Evolutionary conservation across 2,113 vertebrate species (phyloP).

Genomic region (Varanus komodoensis): DNA sequence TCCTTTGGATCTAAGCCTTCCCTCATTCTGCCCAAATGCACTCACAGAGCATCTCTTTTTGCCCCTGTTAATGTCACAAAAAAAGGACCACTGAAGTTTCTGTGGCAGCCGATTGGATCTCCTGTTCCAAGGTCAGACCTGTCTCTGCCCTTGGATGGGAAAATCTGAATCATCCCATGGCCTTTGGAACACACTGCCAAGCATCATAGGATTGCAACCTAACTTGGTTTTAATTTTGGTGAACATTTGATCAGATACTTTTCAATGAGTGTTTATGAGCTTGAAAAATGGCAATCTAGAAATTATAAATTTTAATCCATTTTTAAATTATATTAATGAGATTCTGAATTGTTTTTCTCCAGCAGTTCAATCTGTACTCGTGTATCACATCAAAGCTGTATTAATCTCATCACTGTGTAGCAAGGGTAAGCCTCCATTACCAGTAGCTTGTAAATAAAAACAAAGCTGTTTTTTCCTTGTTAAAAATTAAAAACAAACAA

Average conservation of each 20-base stretch:
- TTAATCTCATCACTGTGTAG: neutral
- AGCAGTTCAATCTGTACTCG: neutral
- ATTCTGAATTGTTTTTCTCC: neutral
- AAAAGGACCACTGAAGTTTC: neutral
- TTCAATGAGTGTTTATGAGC: neutral
- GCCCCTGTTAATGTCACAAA: neutral
- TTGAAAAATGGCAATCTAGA: too few species aligned
- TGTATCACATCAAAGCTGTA: neutral
- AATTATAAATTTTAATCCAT: neutral
- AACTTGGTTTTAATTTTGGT: neutral
- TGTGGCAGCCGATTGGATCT: neutral
- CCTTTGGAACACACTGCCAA: neutral
- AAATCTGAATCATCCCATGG: neutral
- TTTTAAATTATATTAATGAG: fast-evolving
- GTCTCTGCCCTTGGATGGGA: neutral
- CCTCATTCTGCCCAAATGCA: neutral
- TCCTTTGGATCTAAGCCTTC: neutral
- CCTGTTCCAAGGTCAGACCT: neutral
- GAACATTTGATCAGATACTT: neutral
- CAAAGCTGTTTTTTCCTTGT: neutral
- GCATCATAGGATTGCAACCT: neutral
- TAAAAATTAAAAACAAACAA: conserved; percentile 10
- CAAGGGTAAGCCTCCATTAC: neutral
- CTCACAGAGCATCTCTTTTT: neutral
- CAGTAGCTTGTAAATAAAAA: neutral